Conservation (phyloP, 2,797 vertebrate genomes). For the Lacerta agilis region DNA sequence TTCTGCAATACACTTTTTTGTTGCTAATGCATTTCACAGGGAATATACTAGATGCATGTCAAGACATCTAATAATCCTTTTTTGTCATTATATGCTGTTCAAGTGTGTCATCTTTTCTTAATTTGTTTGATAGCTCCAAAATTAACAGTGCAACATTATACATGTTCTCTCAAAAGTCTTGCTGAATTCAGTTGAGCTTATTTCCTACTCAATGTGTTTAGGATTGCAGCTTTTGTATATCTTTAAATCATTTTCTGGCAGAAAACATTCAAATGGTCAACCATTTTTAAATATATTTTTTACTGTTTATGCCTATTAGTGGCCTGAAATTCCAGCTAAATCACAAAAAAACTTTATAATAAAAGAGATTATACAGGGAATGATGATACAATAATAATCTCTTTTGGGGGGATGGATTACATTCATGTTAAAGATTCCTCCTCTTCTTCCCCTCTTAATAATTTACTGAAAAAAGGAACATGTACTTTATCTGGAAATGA, state of each 20-base stretch:
- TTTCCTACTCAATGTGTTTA: background rate
- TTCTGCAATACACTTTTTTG: background rate
- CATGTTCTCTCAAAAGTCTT: background rate
- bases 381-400: too few relatives aligned
- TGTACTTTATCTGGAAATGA: too few relatives aligned
- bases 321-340: too few relatives aligned
- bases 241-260: background rate
- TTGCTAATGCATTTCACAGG: background rate
- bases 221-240: background rate
- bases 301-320: too few relatives aligned
- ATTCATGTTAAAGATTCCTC: too few relatives aligned
- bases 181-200: background rate
- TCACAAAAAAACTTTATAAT: too few relatives aligned
- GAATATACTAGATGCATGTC: background rate
- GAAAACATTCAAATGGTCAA: background rate
- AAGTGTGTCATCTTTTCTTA: background rate
- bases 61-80: background rate
- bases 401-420: too few relatives aligned
- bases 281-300: too few relatives aligned
- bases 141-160: background rate
- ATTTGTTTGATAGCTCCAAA: constrained; percentile 21
- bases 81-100: constrained; percentile 1
- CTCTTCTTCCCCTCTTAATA: too few relatives aligned
- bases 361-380: too few relatives aligned
- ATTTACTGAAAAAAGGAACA: too few relatives aligned